These are phyloP conservation scores for Pomacea maculata DNA, from an alignment of 1,140 invertebrate genomes.

Conservation along the genomic window DNA sequence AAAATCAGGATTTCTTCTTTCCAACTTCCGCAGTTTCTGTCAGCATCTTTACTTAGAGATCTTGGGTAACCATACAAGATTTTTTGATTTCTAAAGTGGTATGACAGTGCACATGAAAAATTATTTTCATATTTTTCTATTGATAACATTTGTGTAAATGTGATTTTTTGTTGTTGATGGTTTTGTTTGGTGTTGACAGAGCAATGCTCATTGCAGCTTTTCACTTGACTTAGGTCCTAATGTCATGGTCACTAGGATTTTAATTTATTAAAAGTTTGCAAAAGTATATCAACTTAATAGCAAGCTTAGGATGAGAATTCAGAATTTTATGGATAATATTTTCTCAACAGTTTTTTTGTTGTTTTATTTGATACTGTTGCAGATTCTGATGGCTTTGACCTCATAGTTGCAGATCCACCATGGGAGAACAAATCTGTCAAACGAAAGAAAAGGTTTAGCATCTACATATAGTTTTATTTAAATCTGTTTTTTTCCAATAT, in stretches of 20 bases:
- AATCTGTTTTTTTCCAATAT: neutral
- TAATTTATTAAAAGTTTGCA: neutral
- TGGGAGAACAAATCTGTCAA: constrained; percentile 94
- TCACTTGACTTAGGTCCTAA: no score
- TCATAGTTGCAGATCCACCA: constrained; percentile 89
- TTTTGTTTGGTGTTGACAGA: neutral
- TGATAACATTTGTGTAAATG: neutral
- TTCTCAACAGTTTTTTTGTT: neutral
- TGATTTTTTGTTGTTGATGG: neutral
- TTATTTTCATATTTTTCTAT: neutral
- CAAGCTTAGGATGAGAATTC: neutral
- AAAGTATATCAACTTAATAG: neutral
- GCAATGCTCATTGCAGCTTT: neutral
- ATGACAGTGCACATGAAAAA: neutral
- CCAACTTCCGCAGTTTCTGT: constrained; percentile 28
- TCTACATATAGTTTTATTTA: constrained; percentile 9
- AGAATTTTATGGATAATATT: neutral
- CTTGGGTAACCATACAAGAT: neutral
- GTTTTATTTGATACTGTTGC: neutral
- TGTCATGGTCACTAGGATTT: neutral
- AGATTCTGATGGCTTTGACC: constrained; percentile 72
- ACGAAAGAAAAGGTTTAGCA: constrained; percentile 75
- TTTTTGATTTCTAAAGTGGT: neutral
- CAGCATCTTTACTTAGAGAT: constrained; percentile 5
- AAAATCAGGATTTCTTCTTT: constrained; percentile 37